phyloP scores from a whole-genome alignment of 1,140 invertebrate genomes.

The Alviniconcha marisindica region DNA sequence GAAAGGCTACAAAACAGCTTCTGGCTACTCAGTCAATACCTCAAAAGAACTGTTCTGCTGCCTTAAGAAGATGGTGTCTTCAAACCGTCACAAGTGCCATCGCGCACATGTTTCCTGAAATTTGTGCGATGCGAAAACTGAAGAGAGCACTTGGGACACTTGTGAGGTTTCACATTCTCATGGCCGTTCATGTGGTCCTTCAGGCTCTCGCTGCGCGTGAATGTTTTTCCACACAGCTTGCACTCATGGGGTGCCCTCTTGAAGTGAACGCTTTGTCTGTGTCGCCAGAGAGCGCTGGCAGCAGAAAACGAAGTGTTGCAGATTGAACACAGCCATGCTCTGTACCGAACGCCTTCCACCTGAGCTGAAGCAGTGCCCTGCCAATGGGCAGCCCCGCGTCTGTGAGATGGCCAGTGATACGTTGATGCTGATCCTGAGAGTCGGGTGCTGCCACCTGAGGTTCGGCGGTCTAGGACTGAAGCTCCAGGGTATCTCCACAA shows the following conservation, averaged over 20 bases:
- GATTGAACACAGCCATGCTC: not conserved
- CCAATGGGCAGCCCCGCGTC: not conserved
- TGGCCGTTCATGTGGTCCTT: constrained; percentile 4
- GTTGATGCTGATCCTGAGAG: not conserved
- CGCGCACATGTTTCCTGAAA: not conserved
- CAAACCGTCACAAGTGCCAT: not conserved
- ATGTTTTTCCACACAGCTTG: not conserved
- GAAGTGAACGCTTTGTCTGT: not conserved
- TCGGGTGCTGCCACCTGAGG: no score
- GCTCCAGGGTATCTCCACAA: not conserved
- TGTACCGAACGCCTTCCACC: not conserved
- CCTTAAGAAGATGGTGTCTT: no score
- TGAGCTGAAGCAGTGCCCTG: not conserved
- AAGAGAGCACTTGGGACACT: not conserved
- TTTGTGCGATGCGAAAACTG: not conserved
- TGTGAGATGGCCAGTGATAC: not conserved
- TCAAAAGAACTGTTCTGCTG: no score
- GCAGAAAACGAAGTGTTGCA: not conserved
- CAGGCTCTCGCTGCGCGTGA: not conserved
- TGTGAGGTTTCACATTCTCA: not conserved
- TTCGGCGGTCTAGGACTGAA: not conserved
- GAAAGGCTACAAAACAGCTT: no score
- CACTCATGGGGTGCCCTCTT: not conserved
- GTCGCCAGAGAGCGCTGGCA: not conserved
- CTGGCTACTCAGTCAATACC: no score